A percentile compares a stretch with the other conserved stretches of the same genome.
Evolutionary conservation across 2,888 invertebrate genomes (phyloP).

Genomic region (Himalopsyche anomala): DNA sequence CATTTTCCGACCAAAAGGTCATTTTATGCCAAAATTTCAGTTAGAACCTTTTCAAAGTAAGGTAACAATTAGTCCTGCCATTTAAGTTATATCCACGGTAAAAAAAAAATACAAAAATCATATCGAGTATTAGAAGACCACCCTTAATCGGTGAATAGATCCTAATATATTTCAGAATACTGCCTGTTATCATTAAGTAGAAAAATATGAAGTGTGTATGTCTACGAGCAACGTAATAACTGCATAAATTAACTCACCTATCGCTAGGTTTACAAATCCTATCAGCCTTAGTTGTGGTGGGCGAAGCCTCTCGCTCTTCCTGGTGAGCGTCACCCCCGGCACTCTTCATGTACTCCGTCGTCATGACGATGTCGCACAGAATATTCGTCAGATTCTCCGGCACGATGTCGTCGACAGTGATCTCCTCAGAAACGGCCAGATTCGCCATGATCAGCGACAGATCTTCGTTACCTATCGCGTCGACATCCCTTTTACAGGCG

Average conservation of each 20-base stretch:
- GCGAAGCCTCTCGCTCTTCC: neutral
- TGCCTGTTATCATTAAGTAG: too few species aligned
- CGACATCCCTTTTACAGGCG: neutral
- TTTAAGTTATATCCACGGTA: too few species aligned
- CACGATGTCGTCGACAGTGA: neutral
- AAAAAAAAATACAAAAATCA: too few species aligned
- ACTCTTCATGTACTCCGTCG: neutral
- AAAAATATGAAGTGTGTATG: too few species aligned
- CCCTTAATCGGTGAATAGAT: too few species aligned
- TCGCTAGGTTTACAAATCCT: neutral
- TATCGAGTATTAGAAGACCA: too few species aligned
- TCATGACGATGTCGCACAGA: slow-evolving; percentile 8
- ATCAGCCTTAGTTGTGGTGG: neutral
- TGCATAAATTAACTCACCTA: neutral
- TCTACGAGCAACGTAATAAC: too few species aligned
- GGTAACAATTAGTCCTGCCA: too few species aligned
- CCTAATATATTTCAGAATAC: too few species aligned
- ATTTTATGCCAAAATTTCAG: too few species aligned
- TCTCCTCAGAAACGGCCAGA: neutral
- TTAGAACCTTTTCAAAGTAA: too few species aligned
- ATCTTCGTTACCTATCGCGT: neutral
- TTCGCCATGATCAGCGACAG: neutral
- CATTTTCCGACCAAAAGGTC: too few species aligned
- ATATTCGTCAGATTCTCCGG: slow-evolving; percentile 18
- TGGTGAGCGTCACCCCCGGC: neutral